These are phyloP conservation scores for Clarias macrocephalus DNA, from an alignment of 2,113 vertebrate genomes.

Conservation along the genomic window DNA sequence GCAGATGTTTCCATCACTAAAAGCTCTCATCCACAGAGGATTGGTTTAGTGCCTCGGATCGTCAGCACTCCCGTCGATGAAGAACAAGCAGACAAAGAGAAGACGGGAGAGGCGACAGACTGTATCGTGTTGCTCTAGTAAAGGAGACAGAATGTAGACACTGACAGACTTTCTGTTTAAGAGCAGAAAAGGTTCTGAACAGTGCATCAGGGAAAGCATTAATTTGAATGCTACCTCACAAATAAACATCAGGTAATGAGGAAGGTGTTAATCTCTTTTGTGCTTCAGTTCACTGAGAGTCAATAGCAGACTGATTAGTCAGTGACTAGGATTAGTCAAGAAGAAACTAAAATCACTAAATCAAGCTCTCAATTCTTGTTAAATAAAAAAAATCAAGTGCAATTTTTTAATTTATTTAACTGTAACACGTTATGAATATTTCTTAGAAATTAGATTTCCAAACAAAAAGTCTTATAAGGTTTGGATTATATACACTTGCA, in stretches of 20 bases:
- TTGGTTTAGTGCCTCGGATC: not conserved
- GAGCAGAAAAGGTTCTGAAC: not conserved
- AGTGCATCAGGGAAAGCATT: not conserved
- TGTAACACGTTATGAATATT: not conserved
- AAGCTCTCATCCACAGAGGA: not conserved
- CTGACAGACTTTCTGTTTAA: not conserved
- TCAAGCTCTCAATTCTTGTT: not conserved
- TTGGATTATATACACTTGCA: not conserved
- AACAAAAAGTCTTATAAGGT: not conserved
- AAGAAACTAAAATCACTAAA: not conserved
- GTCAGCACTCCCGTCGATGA: not conserved
- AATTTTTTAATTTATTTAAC: not conserved
- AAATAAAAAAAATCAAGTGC: not conserved
- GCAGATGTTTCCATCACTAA: not conserved
- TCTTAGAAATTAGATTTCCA: not conserved
- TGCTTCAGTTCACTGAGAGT: not conserved
- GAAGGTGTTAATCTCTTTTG: not conserved
- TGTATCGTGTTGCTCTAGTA: not conserved
- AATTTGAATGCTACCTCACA: not conserved
- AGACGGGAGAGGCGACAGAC: not conserved
- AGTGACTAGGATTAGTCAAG: not conserved
- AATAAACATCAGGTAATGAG: not conserved
- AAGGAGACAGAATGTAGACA: not conserved
- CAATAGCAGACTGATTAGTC: not conserved
- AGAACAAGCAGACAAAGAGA: not conserved